phyloP scores from a whole-genome alignment of 2,888 invertebrate genomes.

The Agrochola lota region DNA sequence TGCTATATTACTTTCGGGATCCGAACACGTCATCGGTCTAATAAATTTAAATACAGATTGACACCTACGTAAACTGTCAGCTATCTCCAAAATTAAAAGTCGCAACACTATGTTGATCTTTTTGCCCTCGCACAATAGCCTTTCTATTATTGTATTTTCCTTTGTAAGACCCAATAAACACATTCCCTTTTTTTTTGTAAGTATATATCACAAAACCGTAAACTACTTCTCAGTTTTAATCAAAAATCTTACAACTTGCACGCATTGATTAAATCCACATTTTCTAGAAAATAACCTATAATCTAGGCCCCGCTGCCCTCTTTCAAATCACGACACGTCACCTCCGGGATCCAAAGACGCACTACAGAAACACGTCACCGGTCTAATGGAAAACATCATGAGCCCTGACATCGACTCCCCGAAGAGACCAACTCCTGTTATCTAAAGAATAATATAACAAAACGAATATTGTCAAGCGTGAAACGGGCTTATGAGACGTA shows the following conservation, averaged over 20 bases:
- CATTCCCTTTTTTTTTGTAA: neutral
- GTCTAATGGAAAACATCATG: conserved; percentile 84
- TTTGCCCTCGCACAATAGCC: neutral
- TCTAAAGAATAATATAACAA: conserved; percentile 70
- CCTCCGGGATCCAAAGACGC: conserved; percentile 71
- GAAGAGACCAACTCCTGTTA: conserved; percentile 69
- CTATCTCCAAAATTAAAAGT: neutral
- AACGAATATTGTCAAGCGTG: conserved; percentile 47
- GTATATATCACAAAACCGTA: neutral
- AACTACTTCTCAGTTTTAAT: no score
- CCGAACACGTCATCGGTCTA: conserved; percentile 77
- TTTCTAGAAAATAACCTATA: neutral
- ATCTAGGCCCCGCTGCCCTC: conserved; percentile 12
- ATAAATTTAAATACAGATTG: conserved; percentile 53
- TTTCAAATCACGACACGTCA: conserved; percentile 61
- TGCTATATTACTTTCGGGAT: conserved; percentile 67
- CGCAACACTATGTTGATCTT: neutral
- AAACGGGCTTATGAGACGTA: neutral
- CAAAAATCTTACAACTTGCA: neutral
- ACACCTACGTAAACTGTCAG: no score
- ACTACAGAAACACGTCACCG: conserved; percentile 77
- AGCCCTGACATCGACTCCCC: conserved; percentile 76
- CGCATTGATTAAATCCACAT: neutral
- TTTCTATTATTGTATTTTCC: neutral
- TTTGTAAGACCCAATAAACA: neutral